These are phyloP conservation scores for Dicyrtomina minuta DNA, from an alignment of 2,888 invertebrate species.

Conservation along the genomic window DNA sequence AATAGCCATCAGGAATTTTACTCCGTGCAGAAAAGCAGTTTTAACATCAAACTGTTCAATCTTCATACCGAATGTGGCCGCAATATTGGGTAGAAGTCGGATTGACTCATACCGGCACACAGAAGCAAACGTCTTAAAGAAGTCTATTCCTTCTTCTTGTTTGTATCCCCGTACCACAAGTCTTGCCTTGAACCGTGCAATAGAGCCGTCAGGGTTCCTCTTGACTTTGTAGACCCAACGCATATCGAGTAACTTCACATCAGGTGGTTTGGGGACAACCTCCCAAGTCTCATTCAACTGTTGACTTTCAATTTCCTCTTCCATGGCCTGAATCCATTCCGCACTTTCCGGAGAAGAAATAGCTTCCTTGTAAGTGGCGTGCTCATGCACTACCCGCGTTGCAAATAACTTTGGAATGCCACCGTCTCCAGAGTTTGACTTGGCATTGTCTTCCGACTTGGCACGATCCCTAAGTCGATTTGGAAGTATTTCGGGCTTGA, in stretches of 20 bases:
- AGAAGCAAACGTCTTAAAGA: slow-evolving; percentile 35
- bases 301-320: slow-evolving; percentile 20
- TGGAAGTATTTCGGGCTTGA: neutral
- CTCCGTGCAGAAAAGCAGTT: slow-evolving; percentile 35
- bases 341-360: neutral
- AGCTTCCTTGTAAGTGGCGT: slow-evolving; percentile 12
- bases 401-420: neutral
- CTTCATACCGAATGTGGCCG: slow-evolving; percentile 7
- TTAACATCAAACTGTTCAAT: slow-evolving; percentile 31
- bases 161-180: slow-evolving; percentile 27
- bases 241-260: slow-evolving; percentile 15
- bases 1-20: slow-evolving; percentile 30
- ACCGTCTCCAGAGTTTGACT: neutral
- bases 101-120: slow-evolving; percentile 33
- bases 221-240: slow-evolving; percentile 33
- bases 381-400: slow-evolving; percentile 7
- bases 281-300: slow-evolving; percentile 28
- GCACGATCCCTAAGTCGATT: neutral
- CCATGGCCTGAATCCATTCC: no score
- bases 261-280: neutral
- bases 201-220: slow-evolving; percentile 17
- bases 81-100: slow-evolving; percentile 18
- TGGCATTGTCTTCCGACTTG: neutral
- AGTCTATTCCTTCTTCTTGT: slow-evolving; percentile 33
- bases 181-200: slow-evolving; percentile 28